These are phyloP conservation scores for Drosophila ambigua DNA, from an alignment of 1,140 invertebrate species.

Conservation along the genomic window DNA sequence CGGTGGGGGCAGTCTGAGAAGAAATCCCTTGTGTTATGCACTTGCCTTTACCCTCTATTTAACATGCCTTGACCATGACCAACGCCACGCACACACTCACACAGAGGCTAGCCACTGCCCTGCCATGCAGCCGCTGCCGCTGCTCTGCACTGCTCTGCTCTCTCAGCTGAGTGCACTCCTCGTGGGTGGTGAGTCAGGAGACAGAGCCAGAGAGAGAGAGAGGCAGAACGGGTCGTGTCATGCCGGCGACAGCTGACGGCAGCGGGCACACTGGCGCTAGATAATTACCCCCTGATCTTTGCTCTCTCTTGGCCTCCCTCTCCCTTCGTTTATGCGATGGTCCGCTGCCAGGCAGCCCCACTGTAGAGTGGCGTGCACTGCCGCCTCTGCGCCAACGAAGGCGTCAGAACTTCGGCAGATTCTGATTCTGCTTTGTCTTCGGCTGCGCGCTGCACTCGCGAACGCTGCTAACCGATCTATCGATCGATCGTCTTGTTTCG, in stretches of 20 bases:
- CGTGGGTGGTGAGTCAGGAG: constrained; percentile 41
- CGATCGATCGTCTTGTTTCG: constrained; percentile 31
- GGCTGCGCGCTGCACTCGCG: constrained; percentile 7
- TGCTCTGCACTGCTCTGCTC: constrained; percentile 15
- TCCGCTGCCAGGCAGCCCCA: too few species aligned
- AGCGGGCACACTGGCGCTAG: constrained; percentile 13
- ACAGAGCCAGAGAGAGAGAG: background rate
- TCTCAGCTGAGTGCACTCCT: constrained; percentile 38
- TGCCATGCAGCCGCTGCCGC: constrained; percentile 10
- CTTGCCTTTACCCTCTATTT: too few species aligned
- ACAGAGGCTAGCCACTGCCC: constrained; percentile 24
- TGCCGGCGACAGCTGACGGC: constrained; percentile 14
- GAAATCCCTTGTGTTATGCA: too few species aligned
- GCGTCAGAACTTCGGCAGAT: constrained; percentile 1
- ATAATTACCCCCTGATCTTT: background rate
- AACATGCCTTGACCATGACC: constrained; percentile 47
- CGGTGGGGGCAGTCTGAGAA: too few species aligned
- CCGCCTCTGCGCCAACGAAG: too few species aligned
- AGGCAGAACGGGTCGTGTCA: constrained; percentile 5
- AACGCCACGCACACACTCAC: constrained; percentile 43
- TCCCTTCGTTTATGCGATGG: too few species aligned
- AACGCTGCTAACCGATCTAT: constrained; percentile 22
- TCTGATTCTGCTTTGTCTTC: constrained; percentile 16
- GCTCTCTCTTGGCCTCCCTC: too few species aligned
- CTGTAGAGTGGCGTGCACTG: too few species aligned